These are phyloP conservation scores for Casuarius casuarius DNA, from an alignment of 2,113 vertebrate species.

Conservation along the genomic window DNA sequence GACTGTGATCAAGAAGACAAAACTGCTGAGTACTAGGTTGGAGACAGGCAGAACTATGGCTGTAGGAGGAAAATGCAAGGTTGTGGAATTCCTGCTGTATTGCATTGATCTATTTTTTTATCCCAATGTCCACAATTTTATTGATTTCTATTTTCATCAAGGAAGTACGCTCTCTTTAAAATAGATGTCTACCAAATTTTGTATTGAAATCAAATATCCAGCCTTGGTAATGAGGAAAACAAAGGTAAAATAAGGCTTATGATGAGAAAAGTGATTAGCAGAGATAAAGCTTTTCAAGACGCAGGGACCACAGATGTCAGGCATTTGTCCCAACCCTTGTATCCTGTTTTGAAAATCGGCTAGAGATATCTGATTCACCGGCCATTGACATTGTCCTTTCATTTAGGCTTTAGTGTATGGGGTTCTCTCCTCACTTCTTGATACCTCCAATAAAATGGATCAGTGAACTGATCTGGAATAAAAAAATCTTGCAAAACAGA, in stretches of 20 bases:
- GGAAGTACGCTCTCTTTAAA: too few species aligned
- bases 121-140: too few species aligned
- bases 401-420: neutral
- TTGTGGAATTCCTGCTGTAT: neutral
- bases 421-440: neutral
- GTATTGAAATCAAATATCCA: neutral
- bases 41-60: neutral
- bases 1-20: neutral
- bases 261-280: neutral
- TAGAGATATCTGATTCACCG: neutral
- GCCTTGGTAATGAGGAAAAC: neutral
- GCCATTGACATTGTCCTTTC: neutral
- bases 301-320: conserved; percentile 21
- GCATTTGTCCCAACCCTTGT: conserved; percentile 1
- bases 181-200: too few species aligned
- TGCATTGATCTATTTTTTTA: too few species aligned
- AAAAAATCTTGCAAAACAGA: neutral
- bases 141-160: too few species aligned
- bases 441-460: neutral
- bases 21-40: neutral
- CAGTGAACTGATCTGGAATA: neutral
- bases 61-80: neutral
- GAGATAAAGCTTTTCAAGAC: neutral
- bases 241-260: conserved; percentile 10
- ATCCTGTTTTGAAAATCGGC: conserved; percentile 44